These are phyloP conservation scores for Ochotona curzoniae DNA, from an alignment of 2,113 vertebrate genomes.

Conservation along the genomic window DNA sequence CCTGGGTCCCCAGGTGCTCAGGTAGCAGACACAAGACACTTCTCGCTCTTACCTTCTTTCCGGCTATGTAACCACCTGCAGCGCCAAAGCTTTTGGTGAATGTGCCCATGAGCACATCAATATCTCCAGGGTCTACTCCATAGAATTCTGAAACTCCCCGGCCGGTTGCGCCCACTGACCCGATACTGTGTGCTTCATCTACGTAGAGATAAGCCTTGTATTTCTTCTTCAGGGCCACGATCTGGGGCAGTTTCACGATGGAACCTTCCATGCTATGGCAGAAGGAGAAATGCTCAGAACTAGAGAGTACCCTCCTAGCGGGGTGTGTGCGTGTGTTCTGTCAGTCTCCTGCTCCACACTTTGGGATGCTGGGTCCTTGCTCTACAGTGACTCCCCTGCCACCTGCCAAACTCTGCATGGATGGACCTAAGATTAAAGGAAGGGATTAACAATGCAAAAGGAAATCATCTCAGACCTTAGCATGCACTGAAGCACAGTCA, in stretches of 20 bases:
- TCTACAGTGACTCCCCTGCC: neutral
- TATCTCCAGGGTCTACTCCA: slow-evolving; percentile 88
- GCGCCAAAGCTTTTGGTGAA: slow-evolving; percentile 97
- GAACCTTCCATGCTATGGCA: slow-evolving; percentile 95
- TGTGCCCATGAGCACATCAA: slow-evolving; percentile 96
- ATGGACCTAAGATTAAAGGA: slow-evolving; percentile 27
- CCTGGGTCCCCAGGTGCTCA: neutral
- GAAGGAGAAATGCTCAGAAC: slow-evolving; percentile 60
- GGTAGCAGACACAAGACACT: neutral
- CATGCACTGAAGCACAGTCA: neutral
- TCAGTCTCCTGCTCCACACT: neutral
- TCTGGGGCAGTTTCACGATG: slow-evolving; percentile 91
- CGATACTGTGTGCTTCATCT: slow-evolving; percentile 97
- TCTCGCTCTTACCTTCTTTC: slow-evolving; percentile 90
- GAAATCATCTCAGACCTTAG: neutral
- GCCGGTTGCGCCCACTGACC: slow-evolving; percentile 90
- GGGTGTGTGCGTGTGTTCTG: neutral
- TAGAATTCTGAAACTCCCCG: slow-evolving; percentile 93
- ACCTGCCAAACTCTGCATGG: neutral
- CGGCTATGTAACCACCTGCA: slow-evolving; percentile 94
- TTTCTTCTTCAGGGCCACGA: slow-evolving; percentile 95
- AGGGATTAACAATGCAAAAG: slow-evolving; percentile 4
- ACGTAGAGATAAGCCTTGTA: slow-evolving; percentile 97
- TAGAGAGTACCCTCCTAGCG: neutral
- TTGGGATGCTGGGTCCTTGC: slow-evolving; percentile 2